Conservation (phyloP, 2,888 invertebrate species). For the Dichetophora obliterata region DNA sequence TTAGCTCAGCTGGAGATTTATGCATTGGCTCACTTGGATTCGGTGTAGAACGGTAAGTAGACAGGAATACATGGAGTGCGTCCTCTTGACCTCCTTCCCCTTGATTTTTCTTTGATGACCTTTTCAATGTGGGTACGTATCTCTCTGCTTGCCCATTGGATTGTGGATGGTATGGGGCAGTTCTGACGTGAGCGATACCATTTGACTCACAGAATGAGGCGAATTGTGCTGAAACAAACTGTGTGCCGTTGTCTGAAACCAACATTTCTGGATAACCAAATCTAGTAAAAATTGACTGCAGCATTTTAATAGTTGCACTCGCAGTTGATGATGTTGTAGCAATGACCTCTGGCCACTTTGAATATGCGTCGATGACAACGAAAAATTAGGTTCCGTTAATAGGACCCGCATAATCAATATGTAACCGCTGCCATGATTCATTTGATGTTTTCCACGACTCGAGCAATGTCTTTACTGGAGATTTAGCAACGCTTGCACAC, state of each 20-base stretch:
- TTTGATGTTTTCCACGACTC: not conserved
- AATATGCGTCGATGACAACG: no score
- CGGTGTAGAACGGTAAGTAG: conserved; percentile 7
- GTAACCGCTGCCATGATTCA: not conserved
- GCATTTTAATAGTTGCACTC: not conserved
- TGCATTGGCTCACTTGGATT: not conserved
- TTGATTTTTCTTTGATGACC: not conserved
- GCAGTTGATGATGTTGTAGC: no score
- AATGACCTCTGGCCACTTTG: no score
- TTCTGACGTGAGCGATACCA: not conserved
- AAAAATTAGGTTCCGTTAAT: no score
- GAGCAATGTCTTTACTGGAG: not conserved
- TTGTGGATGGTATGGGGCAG: not conserved
- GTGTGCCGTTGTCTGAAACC: not conserved
- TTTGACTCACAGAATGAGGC: not conserved
- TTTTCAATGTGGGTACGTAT: not conserved
- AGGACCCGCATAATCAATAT: not conserved
- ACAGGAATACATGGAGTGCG: conserved; percentile 13
- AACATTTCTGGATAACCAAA: not conserved
- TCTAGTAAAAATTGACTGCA: not conserved
- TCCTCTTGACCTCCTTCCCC: not conserved
- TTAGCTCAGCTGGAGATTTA: conserved; percentile 18
- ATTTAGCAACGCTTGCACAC: not conserved
- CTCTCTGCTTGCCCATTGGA: not conserved
- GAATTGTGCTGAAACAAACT: not conserved